Evolutionary conservation across 35 echinoderm and acorn worm genomes (phyloP).

Genomic region (Ophioderma brevispina): DNA sequence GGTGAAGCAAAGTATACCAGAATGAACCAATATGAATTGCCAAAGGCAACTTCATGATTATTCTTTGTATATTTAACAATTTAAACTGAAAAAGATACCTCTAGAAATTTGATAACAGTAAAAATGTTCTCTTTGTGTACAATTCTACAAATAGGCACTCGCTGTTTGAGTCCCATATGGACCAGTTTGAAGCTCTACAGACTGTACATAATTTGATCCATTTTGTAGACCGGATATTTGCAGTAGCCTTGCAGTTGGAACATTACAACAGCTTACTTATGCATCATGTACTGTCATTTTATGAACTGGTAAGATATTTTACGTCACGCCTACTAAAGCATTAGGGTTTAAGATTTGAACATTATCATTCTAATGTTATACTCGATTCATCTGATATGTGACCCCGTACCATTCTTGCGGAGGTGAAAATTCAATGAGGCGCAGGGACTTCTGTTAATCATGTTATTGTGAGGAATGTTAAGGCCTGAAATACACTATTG

Average conservation of each 20-base stretch:
- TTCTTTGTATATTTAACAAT: background rate
- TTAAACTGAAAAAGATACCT: background rate
- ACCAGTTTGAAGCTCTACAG: slow-evolving; percentile 58
- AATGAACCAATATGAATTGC: background rate
- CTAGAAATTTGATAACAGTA: background rate
- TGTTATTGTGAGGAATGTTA: no score
- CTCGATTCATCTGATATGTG: no score
- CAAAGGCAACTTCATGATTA: background rate
- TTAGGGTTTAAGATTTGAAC: no score
- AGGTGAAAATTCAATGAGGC: no score
- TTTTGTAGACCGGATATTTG: slow-evolving; percentile 68
- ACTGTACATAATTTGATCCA: slow-evolving; percentile 65
- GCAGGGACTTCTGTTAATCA: no score
- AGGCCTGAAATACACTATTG: no score
- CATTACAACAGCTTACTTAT: slow-evolving; percentile 65
- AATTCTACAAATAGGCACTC: slow-evolving; percentile 12
- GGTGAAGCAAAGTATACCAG: background rate
- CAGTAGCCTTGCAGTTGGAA: slow-evolving; percentile 65
- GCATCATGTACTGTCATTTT: slow-evolving; percentile 79
- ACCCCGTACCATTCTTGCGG: no score
- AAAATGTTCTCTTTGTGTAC: background rate
- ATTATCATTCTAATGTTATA: no score
- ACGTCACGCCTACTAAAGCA: slow-evolving; percentile 11
- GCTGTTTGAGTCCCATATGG: slow-evolving; percentile 29
- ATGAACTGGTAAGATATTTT: slow-evolving; percentile 98